Evolutionary conservation across 2,113 vertebrate genomes (phyloP).

Genomic region (Orcinus orca): DNA sequence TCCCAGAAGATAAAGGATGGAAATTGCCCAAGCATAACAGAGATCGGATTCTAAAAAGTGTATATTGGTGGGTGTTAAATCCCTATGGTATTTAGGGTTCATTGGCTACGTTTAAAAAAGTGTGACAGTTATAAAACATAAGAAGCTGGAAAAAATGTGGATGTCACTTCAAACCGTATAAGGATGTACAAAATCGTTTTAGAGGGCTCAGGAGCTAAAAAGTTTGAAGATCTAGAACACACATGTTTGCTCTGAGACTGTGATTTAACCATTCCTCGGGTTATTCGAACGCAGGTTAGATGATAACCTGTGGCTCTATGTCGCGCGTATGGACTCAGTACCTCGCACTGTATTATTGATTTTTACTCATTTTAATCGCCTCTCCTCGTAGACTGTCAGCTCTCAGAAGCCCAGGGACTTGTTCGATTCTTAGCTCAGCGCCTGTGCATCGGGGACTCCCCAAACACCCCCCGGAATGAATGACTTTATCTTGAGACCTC

Average conservation of each 20-base stretch:
- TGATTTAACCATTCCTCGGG: neutral
- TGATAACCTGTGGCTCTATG: neutral
- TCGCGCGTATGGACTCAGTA: neutral
- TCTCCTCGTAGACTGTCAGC: neutral
- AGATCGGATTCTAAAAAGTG: neutral
- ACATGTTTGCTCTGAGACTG: neutral
- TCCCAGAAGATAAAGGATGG: neutral
- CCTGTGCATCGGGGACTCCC: neutral
- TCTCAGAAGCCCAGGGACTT: neutral
- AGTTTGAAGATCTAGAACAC: neutral
- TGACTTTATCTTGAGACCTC: neutral
- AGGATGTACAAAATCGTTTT: neutral
- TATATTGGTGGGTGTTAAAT: neutral
- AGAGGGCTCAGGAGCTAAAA: neutral
- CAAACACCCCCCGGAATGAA: neutral
- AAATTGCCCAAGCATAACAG: neutral
- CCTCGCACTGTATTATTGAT: neutral
- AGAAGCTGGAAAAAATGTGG: neutral
- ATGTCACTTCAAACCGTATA: neutral
- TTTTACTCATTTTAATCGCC: neutral
- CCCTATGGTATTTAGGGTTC: neutral
- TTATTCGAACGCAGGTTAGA: neutral
- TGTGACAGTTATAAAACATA: neutral
- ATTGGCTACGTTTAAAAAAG: neutral
- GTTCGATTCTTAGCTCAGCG: neutral